phyloP scores from a whole-genome alignment of 2,888 invertebrate species.

The Tipula unca region DNA sequence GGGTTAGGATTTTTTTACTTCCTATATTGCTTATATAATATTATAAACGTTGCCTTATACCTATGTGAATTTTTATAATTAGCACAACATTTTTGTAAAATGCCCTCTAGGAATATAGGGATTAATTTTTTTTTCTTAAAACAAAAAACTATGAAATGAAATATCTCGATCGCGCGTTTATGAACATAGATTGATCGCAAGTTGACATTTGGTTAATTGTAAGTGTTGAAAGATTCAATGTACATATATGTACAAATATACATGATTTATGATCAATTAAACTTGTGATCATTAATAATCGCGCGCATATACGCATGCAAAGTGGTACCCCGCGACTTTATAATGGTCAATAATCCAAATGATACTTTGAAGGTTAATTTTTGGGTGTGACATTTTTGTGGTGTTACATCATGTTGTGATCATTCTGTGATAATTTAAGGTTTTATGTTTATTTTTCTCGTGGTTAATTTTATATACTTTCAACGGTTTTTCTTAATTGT shows the following conservation, averaged over 20 bases:
- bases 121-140: not conserved
- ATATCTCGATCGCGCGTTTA: not conserved
- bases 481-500: not conserved
- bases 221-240: not conserved
- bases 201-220: not conserved
- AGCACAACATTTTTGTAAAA: not conserved
- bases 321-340: not conserved
- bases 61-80: not conserved
- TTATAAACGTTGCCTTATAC: not conserved
- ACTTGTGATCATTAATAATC: not conserved
- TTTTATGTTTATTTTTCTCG: conserved; percentile 8
- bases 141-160: not conserved
- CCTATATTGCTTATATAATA: too few species aligned
- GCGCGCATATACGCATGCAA: not conserved
- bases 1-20: not conserved
- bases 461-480: conserved; percentile 1
- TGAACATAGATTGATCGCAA: not conserved
- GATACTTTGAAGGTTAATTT: conserved; percentile 17
- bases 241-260: too few species aligned
- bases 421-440: conserved; percentile 15
- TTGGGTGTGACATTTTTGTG: conserved; percentile 19
- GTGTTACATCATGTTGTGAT: conserved; percentile 18
- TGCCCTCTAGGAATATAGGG: not conserved
- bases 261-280: not conserved
- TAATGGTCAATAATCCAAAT: not conserved